Evolutionary conservation across 1,140 invertebrate genomes (phyloP).

Genomic region (Harlomillsia oculata): DNA sequence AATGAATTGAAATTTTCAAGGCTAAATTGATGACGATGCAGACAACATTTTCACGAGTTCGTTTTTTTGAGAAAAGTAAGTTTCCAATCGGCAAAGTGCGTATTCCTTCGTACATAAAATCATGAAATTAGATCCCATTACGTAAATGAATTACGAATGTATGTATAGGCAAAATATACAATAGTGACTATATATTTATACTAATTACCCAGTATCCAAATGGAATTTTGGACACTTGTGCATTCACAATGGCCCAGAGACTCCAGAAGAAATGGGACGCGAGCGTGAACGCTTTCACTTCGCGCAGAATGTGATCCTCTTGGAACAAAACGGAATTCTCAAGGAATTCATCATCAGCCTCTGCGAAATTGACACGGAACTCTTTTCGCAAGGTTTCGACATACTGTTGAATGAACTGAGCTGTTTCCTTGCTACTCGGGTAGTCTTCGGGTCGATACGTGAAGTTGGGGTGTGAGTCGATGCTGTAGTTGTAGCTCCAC

Average conservation of each 20-base stretch:
- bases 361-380: conserved; percentile 27
- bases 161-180: too few species aligned
- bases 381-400: conserved; percentile 29
- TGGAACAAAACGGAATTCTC: conserved; percentile 22
- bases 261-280: conserved; percentile 89
- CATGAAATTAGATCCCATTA: too few species aligned
- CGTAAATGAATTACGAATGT: too few species aligned
- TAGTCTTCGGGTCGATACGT: conserved; percentile 54
- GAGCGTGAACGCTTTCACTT: conserved; percentile 71
- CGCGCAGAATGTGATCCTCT: conserved; percentile 51
- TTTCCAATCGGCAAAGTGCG: conserved; percentile 28
- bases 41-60: too few species aligned
- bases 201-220: conserved; percentile 94
- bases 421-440: conserved; percentile 55
- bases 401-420: conserved; percentile 39
- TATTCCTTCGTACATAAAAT: too few species aligned
- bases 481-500: conserved; percentile 85
- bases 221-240: conserved; percentile 73
- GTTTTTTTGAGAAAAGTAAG: conserved; percentile 27
- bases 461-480: conserved; percentile 66
- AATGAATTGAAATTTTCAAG: too few species aligned
- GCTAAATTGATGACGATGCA: too few species aligned
- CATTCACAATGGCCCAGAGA: conserved; percentile 82
- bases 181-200: too few species aligned
- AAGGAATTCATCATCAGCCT: conserved; percentile 30